These are phyloP conservation scores for Actinemys pallida DNA, from an alignment of 2,113 vertebrate species.

Conservation along the genomic window DNA sequence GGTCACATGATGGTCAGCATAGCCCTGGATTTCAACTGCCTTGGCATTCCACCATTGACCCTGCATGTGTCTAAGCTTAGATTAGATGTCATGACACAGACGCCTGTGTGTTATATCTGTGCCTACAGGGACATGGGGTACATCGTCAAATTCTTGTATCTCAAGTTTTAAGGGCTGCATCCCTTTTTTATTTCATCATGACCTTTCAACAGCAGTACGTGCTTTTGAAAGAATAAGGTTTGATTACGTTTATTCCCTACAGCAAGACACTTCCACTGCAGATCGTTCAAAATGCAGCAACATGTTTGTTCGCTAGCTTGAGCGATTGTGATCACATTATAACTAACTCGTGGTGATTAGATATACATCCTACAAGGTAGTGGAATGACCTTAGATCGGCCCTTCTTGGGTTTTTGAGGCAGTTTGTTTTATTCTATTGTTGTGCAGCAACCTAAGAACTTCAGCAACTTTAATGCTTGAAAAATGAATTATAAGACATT, in stretches of 20 bases:
- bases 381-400: not conserved
- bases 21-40: no score
- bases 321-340: rapidly evolving
- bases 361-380: not conserved
- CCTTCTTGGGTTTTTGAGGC: not conserved
- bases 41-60: no score
- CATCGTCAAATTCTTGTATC: no score
- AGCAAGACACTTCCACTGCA: not conserved
- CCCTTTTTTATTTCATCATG: not conserved
- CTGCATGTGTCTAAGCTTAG: no score
- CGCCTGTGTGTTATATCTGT: no score
- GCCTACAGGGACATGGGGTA: no score
- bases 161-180: not conserved
- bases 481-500: not conserved
- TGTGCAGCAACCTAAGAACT: not conserved
- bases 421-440: not conserved
- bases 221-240: rapidly evolving
- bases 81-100: no score
- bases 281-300: not conserved
- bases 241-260: not conserved
- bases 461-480: not conserved
- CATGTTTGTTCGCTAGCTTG: no score
- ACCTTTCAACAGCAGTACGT: not conserved
- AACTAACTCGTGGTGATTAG: not conserved
- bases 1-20: no score